Conservation (phyloP, 2,888 invertebrate species). For the Smittia aterrima region DNA sequence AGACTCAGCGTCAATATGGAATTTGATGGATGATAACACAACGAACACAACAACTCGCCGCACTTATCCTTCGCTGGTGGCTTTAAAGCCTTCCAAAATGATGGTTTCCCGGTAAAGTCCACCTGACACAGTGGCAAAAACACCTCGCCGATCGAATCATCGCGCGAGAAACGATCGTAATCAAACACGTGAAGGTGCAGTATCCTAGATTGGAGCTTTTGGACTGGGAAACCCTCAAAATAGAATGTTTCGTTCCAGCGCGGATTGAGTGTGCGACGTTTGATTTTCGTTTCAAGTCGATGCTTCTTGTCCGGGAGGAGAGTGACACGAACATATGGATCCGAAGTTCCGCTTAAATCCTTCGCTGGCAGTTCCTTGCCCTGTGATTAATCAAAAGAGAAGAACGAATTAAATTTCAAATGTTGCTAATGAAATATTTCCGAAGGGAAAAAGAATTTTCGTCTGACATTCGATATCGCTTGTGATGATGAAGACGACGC, state of each 20-base stretch:
- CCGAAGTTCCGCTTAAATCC: constrained; percentile 87
- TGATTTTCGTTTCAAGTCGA: constrained; percentile 88
- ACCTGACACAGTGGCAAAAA: constrained; percentile 89
- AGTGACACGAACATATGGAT: constrained; percentile 88
- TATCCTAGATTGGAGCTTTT: constrained; percentile 87
- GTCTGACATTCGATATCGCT: not conserved
- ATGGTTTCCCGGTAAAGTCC: constrained; percentile 86
- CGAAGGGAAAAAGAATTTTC: not conserved
- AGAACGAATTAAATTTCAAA: no score
- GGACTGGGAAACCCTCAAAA: constrained; percentile 91
- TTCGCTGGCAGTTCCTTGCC: constrained; percentile 93
- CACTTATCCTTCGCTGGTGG: constrained; percentile 92
- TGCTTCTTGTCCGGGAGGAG: constrained; percentile 89
- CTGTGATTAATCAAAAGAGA: no score
- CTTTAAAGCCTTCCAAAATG: constrained; percentile 92
- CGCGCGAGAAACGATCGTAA: constrained; percentile 90
- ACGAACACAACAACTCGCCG: constrained; percentile 85
- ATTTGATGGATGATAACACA: constrained; percentile 95
- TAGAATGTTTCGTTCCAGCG: constrained; percentile 94
- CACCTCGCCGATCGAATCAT: constrained; percentile 91
- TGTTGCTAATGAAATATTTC: no score
- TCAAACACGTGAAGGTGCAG: constrained; percentile 91
- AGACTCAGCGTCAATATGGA: constrained; percentile 86
- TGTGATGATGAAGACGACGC: no score
- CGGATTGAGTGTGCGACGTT: constrained; percentile 84